phyloP scores from a whole-genome alignment of 2,797 vertebrate species.

The Fratercula arctica region DNA sequence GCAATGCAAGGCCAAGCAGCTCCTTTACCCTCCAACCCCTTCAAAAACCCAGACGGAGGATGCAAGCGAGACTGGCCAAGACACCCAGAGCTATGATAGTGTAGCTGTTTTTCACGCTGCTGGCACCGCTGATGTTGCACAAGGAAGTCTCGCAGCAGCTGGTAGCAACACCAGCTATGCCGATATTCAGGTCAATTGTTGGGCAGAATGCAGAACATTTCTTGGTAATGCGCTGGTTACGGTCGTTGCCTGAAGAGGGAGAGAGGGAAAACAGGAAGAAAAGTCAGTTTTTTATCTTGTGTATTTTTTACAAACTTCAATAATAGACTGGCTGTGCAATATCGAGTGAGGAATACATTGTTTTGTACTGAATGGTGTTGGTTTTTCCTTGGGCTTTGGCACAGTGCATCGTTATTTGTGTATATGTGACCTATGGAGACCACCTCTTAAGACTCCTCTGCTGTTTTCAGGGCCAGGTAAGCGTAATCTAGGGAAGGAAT shows the following conservation, averaged over 20 bases:
- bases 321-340: background rate
- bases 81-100: background rate
- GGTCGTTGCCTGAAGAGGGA: background rate
- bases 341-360: fast-evolving
- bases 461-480: background rate
- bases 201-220: constrained; percentile 35
- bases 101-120: constrained; percentile 41
- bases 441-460: background rate
- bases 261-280: background rate
- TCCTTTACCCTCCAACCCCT: background rate
- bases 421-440: background rate
- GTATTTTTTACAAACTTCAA: fast-evolving
- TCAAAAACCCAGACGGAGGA: constrained; percentile 32
- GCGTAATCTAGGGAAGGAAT: background rate
- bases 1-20: background rate
- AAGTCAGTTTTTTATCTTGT: background rate
- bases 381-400: background rate
- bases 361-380: background rate
- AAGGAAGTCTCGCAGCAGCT: constrained; percentile 43
- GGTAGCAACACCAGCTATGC: background rate
- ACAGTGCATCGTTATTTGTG: background rate
- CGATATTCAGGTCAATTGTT: background rate
- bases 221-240: constrained; percentile 44
- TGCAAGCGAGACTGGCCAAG: constrained; percentile 48
- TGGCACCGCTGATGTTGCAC: constrained; percentile 66